A percentile compares a stretch with the other conserved stretches of the same genome.
Conservation (phyloP, 2,888 invertebrate species). For the Tanytarsus gracilentus region DNA sequence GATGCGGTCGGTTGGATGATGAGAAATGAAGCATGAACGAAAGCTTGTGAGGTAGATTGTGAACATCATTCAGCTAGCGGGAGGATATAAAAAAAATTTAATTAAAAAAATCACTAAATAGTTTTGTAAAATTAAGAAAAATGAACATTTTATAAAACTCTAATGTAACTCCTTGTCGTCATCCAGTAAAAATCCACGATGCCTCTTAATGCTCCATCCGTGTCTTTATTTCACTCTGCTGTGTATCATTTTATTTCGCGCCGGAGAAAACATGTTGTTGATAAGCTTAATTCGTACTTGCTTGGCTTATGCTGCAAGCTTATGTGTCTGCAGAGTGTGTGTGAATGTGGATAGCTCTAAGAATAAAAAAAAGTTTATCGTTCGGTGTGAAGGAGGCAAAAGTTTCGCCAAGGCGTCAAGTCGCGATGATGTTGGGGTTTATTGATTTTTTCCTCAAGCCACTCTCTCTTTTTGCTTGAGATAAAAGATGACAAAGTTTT, state of each 20-base stretch:
- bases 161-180: no score
- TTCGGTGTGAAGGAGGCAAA: not conserved
- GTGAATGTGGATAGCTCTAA: not conserved
- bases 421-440: not conserved
- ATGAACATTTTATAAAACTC: no score
- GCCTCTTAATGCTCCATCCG: slow-evolving; percentile 3
- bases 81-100: no score
- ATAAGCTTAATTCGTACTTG: slow-evolving; percentile 6
- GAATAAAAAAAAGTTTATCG: not conserved
- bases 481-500: not conserved
- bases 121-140: no score
- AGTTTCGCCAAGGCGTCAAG: not conserved
- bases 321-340: not conserved
- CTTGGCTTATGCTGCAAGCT: not conserved
- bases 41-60: no score
- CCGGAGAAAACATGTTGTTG: slow-evolving; percentile 8
- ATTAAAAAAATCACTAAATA: no score
- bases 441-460: slow-evolving; percentile 1
- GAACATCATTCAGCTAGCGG: no score
- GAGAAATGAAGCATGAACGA: no score
- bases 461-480: not conserved
- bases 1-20: not conserved
- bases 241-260: not conserved
- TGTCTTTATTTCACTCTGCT: not conserved
- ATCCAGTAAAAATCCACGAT: no score